Evolutionary conservation across 2,113 vertebrate genomes (phyloP).

Genomic region (Leptodactylus fuscus): DNA sequence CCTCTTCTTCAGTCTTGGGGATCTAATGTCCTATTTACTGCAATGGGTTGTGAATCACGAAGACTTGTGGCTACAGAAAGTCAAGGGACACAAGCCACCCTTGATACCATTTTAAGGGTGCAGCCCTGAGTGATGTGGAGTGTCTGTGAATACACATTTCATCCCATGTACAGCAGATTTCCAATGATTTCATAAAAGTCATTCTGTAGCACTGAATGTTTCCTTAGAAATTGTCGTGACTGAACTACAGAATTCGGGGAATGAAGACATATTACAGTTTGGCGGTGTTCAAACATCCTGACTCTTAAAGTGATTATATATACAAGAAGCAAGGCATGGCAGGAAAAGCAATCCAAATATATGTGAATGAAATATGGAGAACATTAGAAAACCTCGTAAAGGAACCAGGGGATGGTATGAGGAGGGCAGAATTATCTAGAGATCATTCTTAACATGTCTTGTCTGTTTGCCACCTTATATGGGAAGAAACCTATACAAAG

Average conservation of each 20-base stretch:
- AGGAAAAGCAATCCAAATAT: slow-evolving; percentile 13
- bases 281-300: slow-evolving; percentile 27
- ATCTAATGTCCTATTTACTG: no score
- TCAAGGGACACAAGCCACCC: no score
- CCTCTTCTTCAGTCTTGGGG: no score
- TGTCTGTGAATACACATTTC: neutral
- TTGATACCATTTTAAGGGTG: neutral
- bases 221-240: neutral
- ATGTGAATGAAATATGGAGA: slow-evolving; percentile 1
- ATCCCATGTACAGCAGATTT: neutral
- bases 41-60: no score
- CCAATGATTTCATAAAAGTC: neutral
- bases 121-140: neutral
- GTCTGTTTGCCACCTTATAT: slow-evolving; percentile 3
- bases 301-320: slow-evolving; percentile 32
- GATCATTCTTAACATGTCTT: neutral
- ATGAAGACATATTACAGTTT: slow-evolving; percentile 23
- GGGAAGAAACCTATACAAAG: neutral
- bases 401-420: slow-evolving; percentile 2
- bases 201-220: neutral
- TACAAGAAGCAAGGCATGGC: neutral
- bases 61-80: neutral
- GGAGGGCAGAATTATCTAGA: neutral
- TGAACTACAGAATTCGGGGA: neutral
- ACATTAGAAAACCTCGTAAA: neutral